phyloP scores from a whole-genome alignment of 2,113 vertebrate species.

The Marmota flaviventris region DNA sequence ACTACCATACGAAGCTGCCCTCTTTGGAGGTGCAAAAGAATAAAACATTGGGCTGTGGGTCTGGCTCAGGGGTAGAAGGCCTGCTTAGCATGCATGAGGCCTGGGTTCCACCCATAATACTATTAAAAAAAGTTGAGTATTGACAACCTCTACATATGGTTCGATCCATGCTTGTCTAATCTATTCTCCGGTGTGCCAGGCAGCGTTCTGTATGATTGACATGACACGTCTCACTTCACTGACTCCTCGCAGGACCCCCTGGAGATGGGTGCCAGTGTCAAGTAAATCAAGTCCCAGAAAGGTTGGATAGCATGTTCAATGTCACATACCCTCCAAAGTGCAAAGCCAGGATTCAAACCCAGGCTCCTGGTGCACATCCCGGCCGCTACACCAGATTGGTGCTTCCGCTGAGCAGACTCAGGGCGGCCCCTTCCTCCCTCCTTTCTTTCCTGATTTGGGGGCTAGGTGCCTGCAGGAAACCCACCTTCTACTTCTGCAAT shows the following conservation, averaged over 20 bases:
- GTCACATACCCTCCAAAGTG: not conserved
- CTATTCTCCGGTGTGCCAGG: not conserved
- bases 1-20: not conserved
- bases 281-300: not conserved
- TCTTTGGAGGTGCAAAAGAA: not conserved
- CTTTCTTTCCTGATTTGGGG: not conserved
- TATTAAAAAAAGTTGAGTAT: not conserved
- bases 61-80: not conserved
- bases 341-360: not conserved
- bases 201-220: not conserved
- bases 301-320: not conserved
- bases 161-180: not conserved
- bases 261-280: not conserved
- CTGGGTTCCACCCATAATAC: not conserved
- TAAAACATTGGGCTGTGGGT: not conserved
- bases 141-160: not conserved
- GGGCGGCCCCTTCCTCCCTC: too few relatives aligned
- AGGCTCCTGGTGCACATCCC: not conserved
- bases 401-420: not conserved
- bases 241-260: not conserved
- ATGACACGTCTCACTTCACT: too few relatives aligned
- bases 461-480: not conserved
- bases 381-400: accelerated
- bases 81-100: not conserved
- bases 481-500: too few relatives aligned